Conservation (phyloP, 2,888 invertebrate genomes). For the Leucophenga maculata region DNA sequence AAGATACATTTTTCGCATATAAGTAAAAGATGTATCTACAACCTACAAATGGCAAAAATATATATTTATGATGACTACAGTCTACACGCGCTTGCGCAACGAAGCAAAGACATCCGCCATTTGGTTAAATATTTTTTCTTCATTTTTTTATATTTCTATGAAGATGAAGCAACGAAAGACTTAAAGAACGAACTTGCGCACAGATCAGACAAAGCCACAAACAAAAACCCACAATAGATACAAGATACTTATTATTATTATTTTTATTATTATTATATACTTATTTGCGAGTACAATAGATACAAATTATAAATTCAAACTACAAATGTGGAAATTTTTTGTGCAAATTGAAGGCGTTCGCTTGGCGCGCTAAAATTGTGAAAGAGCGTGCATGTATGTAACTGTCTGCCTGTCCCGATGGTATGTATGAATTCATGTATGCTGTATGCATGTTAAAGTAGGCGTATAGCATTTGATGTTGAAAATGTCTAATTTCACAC, state of each 20-base stretch:
- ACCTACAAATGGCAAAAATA: not conserved
- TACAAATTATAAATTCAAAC: too few relatives aligned
- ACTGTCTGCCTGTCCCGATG: not conserved
- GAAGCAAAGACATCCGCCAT: not conserved
- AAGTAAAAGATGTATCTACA: not conserved
- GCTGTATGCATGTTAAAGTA: not conserved
- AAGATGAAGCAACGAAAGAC: constrained; percentile 6
- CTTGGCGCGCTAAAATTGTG: not conserved
- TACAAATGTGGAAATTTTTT: too few relatives aligned
- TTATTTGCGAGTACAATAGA: too few relatives aligned
- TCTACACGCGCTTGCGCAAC: not conserved
- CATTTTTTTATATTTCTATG: too few relatives aligned
- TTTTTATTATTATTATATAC: too few relatives aligned
- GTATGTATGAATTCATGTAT: not conserved
- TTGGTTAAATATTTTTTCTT: too few relatives aligned
- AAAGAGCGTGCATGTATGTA: not conserved
- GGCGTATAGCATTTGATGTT: not conserved
- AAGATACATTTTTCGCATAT: not conserved
- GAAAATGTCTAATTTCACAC: not conserved
- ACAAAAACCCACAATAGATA: not conserved
- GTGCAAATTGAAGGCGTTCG: too few relatives aligned
- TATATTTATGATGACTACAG: too few relatives aligned
- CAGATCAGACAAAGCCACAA: not conserved
- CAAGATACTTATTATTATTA: too few relatives aligned
- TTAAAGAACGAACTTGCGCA: constrained; percentile 12